Conservation (phyloP, 2,888 invertebrate species). For the Hirtodrosophila alboralis region DNA sequence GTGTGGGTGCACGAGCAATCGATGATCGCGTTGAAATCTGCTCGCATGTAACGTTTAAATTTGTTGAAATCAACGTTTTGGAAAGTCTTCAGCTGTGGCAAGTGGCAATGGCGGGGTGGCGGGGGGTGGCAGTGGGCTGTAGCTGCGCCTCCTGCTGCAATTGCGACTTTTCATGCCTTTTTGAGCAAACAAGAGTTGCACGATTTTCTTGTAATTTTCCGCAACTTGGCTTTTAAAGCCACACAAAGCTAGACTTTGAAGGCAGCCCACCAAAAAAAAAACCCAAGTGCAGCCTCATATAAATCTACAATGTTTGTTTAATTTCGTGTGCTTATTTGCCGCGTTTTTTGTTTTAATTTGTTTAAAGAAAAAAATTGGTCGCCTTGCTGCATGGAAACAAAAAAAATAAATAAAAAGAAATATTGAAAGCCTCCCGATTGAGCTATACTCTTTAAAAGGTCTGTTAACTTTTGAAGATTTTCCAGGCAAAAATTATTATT, state of each 20-base stretch:
- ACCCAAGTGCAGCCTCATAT: conserved; percentile 58
- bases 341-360: conserved; percentile 75
- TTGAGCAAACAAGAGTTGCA: conserved; percentile 78
- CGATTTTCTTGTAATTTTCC: conserved; percentile 83
- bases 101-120: conserved; percentile 1
- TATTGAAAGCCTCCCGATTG: too few relatives aligned
- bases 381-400: conserved; percentile 10
- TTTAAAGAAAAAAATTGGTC: conserved; percentile 61
- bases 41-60: conserved; percentile 80
- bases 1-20: conserved; percentile 72
- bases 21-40: conserved; percentile 80
- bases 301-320: conserved; percentile 78
- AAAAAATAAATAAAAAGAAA: conserved; percentile 17
- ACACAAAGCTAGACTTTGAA: too few relatives aligned
- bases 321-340: conserved; percentile 73
- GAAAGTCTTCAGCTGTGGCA: conserved; percentile 59
- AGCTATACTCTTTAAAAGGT: too few relatives aligned
- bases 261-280: neutral
- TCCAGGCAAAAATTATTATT: too few relatives aligned
- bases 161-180: conserved; percentile 64
- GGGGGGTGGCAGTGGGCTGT: conserved; percentile 4
- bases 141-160: conserved; percentile 16
- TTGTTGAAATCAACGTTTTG: conserved; percentile 64
- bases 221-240: conserved; percentile 57
- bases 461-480: too few relatives aligned